Evolutionary conservation across 2,797 vertebrate species (phyloP).

Genomic region (Enteromius paludinosus): DNA sequence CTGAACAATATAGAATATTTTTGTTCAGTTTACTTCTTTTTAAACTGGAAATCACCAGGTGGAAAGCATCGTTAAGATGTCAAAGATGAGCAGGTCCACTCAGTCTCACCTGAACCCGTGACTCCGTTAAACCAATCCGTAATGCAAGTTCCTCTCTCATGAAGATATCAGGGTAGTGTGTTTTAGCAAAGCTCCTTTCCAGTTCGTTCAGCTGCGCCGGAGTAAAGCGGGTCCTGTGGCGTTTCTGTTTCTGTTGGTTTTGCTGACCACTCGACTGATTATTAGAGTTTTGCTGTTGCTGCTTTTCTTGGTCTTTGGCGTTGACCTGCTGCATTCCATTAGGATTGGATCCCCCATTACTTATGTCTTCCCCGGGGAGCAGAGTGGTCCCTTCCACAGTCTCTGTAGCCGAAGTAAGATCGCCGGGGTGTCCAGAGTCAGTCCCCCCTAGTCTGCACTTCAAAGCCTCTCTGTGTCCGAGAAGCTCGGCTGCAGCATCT

Average conservation of each 20-base stretch:
- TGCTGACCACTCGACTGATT: conserved; percentile 82
- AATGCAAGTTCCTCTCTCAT: conserved; percentile 97
- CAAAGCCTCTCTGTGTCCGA: conserved; percentile 94
- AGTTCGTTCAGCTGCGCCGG: conserved; percentile 97
- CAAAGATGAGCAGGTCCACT: background rate
- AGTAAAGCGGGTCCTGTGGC: conserved; percentile 97
- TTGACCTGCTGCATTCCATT: conserved; percentile 87
- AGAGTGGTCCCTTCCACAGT: conserved; percentile 92
- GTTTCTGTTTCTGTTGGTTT: conserved; percentile 96
- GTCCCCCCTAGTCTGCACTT: conserved; percentile 93
- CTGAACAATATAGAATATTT: background rate
- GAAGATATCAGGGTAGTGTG: conserved; percentile 98
- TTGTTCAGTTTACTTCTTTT: background rate
- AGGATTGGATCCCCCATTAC: conserved; percentile 89
- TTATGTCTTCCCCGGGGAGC: conserved; percentile 93
- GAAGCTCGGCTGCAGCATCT: conserved; percentile 92
- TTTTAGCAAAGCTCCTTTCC: conserved; percentile 98
- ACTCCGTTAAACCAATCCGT: conserved; percentile 96
- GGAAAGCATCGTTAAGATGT: background rate
- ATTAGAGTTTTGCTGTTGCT: conserved; percentile 85
- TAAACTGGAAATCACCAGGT: background rate
- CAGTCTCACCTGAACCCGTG: conserved; percentile 90
- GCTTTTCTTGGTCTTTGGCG: conserved; percentile 93
- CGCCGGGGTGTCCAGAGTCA: conserved; percentile 89
- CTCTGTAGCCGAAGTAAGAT: conserved; percentile 90